A percentile compares a stretch with the other conserved stretches of the same genome.
Conservation (phyloP, 2,888 invertebrate genomes). For the Drepana falcataria region DNA sequence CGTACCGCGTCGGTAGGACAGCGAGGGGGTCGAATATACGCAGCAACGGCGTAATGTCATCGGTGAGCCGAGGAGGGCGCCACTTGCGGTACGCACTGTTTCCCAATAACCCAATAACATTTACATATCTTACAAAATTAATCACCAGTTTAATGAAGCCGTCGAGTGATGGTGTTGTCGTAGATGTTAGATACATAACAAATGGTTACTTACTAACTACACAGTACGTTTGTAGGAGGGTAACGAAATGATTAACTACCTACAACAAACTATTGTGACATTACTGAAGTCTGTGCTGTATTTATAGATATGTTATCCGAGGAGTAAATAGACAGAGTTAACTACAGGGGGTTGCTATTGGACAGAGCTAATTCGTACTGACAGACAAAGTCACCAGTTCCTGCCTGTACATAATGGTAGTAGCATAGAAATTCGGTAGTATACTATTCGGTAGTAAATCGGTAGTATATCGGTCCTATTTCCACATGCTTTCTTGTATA, state of each 20-base stretch:
- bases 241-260: constrained; percentile 22
- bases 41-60: constrained; percentile 87
- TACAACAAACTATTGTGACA: constrained; percentile 33
- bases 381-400: neutral
- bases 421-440: too few relatives aligned
- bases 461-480: too few relatives aligned
- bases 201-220: constrained; percentile 36
- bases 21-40: constrained; percentile 87
- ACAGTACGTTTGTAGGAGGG: constrained; percentile 12
- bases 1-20: constrained; percentile 75
- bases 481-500: too few relatives aligned
- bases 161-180: constrained; percentile 4
- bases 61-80: constrained; percentile 89
- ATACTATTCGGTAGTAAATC: too few relatives aligned
- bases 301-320: neutral
- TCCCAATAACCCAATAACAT: constrained; percentile 47
- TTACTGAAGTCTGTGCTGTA: constrained; percentile 1
- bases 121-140: constrained; percentile 30
- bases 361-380: neutral
- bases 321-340: neutral
- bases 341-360: neutral
- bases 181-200: constrained; percentile 14
- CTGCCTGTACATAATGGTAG: neutral
- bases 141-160: constrained; percentile 16
- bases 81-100: constrained; percentile 88